Evolutionary conservation across 2,113 vertebrate species (phyloP).

Genomic region (Ardeotis arabs): DNA sequence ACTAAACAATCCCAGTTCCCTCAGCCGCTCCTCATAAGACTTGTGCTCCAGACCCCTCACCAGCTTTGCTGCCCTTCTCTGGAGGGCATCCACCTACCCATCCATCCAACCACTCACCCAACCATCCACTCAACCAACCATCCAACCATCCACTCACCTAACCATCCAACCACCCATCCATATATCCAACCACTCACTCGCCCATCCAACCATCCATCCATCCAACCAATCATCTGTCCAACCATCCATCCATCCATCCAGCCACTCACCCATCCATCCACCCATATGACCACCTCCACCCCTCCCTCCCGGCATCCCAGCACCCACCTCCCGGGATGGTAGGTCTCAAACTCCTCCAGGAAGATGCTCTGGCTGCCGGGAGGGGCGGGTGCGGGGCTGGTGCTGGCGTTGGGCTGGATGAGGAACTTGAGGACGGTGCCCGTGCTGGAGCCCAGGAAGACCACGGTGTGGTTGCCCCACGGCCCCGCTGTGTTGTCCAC

Average conservation of each 20-base stretch:
- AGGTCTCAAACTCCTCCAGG: conserved; percentile 94
- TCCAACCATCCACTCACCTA: accelerated
- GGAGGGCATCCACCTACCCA: background rate
- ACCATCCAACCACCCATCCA: too few relatives aligned
- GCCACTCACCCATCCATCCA: background rate
- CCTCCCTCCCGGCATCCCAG: background rate
- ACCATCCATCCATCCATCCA: accelerated
- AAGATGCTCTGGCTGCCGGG: conserved; percentile 82
- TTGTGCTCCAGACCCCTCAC: too few relatives aligned
- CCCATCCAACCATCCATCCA: accelerated
- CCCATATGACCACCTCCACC: accelerated
- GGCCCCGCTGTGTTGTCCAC: conserved; percentile 90
- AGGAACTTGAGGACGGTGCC: conserved; percentile 95
- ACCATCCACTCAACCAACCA: too few relatives aligned
- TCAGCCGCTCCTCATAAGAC: too few relatives aligned
- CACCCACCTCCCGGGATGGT: conserved; percentile 88
- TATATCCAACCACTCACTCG: accelerated
- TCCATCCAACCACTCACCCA: background rate
- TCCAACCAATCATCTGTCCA: accelerated
- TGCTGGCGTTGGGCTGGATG: conserved; percentile 82
- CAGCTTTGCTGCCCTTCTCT: too few relatives aligned
- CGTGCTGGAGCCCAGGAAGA: conserved; percentile 91
- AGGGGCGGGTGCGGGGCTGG: background rate
- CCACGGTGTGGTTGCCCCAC: conserved; percentile 87
- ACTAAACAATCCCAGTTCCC: too few relatives aligned